Evolutionary conservation across 2,888 invertebrate species (phyloP).

Genomic region (Cataglyphis rosenhaueri): DNA sequence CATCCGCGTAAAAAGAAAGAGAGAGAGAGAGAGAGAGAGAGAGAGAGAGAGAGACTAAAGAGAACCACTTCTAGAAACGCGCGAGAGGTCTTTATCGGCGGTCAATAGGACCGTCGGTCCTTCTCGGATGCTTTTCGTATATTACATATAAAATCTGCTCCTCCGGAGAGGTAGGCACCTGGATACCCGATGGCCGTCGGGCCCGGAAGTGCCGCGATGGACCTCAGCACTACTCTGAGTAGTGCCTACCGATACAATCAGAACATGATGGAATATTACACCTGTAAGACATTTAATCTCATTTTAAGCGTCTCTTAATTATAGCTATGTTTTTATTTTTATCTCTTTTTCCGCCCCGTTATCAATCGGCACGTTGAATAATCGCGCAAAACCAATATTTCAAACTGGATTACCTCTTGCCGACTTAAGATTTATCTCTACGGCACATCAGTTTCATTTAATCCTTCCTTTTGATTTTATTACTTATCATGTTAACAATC

Average conservation of each 20-base stretch:
- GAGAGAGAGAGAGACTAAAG: constrained; percentile 58
- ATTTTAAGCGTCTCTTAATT: not conserved
- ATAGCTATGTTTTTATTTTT: not conserved
- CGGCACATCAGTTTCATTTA: not conserved
- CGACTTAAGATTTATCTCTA: not conserved
- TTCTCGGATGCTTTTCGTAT: constrained; percentile 46
- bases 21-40: constrained; percentile 66
- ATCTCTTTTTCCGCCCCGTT: not conserved
- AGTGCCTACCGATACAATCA: constrained; percentile 97
- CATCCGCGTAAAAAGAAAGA: constrained; percentile 59
- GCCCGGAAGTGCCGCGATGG: constrained; percentile 87
- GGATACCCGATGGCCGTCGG: constrained; percentile 83
- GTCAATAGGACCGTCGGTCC: constrained; percentile 72
- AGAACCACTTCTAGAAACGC: constrained; percentile 55
- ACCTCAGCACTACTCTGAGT: constrained; percentile 90
- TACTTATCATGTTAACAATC: not conserved
- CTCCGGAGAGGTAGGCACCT: constrained; percentile 73
- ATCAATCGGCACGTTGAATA: not conserved
- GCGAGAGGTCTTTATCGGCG: constrained; percentile 75
- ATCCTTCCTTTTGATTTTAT: not conserved
- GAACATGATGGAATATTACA: constrained; percentile 99
- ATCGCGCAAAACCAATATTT: not conserved
- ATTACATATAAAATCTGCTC: constrained; percentile 58
- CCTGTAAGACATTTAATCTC: constrained; percentile 90
- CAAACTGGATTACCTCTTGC: not conserved